phyloP scores from a whole-genome alignment of 2,797 vertebrate genomes.

The Ptychadena robeensis region DNA sequence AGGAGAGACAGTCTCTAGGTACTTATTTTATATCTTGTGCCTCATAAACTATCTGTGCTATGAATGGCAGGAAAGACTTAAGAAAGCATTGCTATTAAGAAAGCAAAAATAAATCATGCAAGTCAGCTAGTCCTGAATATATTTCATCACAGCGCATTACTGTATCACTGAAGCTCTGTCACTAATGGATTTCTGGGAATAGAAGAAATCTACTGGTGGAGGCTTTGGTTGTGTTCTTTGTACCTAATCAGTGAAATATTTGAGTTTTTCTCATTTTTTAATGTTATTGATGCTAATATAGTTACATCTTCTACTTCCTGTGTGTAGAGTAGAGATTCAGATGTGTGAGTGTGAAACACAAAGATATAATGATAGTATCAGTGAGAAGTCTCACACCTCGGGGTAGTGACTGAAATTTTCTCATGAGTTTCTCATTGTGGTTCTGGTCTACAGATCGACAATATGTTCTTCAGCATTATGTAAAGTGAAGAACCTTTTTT shows the following conservation, averaged over 20 bases:
- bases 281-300: background rate
- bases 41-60: background rate
- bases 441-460: background rate
- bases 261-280: background rate
- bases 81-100: background rate
- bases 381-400: background rate
- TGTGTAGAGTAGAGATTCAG: background rate
- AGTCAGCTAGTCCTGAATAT: background rate
- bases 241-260: background rate
- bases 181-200: conserved; percentile 19
- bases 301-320: background rate
- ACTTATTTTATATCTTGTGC: background rate
- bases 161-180: background rate
- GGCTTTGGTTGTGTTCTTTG: background rate
- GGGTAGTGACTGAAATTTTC: background rate
- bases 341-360: background rate
- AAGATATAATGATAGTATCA: background rate
- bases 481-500: background rate
- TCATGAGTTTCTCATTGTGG: no score
- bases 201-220: background rate
- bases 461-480: background rate
- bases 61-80: background rate
- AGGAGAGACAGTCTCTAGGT: background rate
- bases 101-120: background rate
- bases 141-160: background rate